phyloP scores from a whole-genome alignment of 2,888 invertebrate species.

The Agonum fuliginosum region DNA sequence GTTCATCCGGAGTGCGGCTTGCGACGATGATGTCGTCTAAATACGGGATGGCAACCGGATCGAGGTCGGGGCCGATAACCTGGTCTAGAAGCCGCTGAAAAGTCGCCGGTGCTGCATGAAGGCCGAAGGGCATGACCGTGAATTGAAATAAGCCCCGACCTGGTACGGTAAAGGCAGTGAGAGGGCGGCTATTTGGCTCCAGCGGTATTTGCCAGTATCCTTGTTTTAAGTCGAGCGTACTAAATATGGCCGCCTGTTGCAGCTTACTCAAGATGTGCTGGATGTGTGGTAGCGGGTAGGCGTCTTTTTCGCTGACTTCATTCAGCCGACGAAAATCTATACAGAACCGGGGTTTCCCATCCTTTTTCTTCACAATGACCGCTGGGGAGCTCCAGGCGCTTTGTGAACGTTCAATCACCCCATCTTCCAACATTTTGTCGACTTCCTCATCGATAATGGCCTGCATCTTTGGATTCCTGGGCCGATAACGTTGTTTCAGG shows the following conservation, averaged over 20 bases:
- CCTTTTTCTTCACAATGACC: no score
- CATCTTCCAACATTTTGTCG: slow-evolving; percentile 60
- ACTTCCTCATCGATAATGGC: slow-evolving; percentile 60
- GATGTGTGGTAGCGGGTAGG: slow-evolving; percentile 65
- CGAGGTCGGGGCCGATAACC: slow-evolving; percentile 65
- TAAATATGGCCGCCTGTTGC: slow-evolving; percentile 63
- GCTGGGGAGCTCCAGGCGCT: no score
- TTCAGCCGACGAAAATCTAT: slow-evolving; percentile 65
- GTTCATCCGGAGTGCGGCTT: slow-evolving; percentile 56
- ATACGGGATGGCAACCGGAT: slow-evolving; percentile 62
- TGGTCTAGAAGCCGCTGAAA: slow-evolving; percentile 65
- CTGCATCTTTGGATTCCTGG: slow-evolving; percentile 63
- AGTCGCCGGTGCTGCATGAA: slow-evolving; percentile 65
- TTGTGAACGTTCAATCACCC: slow-evolving; percentile 60
- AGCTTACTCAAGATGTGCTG: slow-evolving; percentile 64
- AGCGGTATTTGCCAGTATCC: slow-evolving; percentile 66
- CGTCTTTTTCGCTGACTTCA: slow-evolving; percentile 61
- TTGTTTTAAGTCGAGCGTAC: slow-evolving; percentile 63
- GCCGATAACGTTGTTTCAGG: slow-evolving; percentile 63
- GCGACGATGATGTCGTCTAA: slow-evolving; percentile 64
- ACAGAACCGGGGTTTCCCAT: slow-evolving; percentile 63
- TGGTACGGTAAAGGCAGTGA: slow-evolving; percentile 66
- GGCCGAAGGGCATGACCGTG: slow-evolving; percentile 66
- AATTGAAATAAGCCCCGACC: slow-evolving; percentile 66
- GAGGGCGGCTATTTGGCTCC: slow-evolving; percentile 58